Conservation (phyloP, 2,113 vertebrate species). For the Scalopus aquaticus region DNA sequence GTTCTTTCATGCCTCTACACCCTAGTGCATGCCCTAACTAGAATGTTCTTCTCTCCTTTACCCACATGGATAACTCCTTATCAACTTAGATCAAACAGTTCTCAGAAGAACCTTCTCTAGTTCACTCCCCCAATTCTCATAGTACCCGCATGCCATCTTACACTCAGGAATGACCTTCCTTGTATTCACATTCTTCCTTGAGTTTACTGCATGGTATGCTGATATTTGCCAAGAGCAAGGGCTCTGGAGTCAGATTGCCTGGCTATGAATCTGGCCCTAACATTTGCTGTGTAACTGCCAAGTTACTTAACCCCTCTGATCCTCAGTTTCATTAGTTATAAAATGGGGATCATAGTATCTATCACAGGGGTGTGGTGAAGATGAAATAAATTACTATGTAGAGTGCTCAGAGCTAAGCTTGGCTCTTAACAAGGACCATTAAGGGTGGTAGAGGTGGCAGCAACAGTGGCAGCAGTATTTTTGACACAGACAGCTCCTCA, state of each 20-base stretch:
- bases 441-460: neutral
- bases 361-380: neutral
- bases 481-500: neutral
- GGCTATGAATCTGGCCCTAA: neutral
- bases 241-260: neutral
- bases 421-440: neutral
- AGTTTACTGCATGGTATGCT: neutral
- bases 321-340: neutral
- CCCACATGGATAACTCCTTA: neutral
- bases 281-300: neutral
- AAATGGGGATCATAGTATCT: neutral
- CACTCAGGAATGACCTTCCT: neutral
- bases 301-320: neutral
- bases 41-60: neutral
- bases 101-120: neutral
- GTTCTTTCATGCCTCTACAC: neutral
- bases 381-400: neutral
- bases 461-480: neutral
- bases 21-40: neutral
- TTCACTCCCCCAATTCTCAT: neutral
- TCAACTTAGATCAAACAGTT: neutral
- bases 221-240: slow-evolving; percentile 18
- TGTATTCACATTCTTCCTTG: neutral
- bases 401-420: neutral
- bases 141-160: neutral